A percentile compares a stretch with the other conserved stretches of the same genome.
phyloP scores from a whole-genome alignment of 2,797 vertebrate species.

The Pipistrellus pygmaeus region DNA sequence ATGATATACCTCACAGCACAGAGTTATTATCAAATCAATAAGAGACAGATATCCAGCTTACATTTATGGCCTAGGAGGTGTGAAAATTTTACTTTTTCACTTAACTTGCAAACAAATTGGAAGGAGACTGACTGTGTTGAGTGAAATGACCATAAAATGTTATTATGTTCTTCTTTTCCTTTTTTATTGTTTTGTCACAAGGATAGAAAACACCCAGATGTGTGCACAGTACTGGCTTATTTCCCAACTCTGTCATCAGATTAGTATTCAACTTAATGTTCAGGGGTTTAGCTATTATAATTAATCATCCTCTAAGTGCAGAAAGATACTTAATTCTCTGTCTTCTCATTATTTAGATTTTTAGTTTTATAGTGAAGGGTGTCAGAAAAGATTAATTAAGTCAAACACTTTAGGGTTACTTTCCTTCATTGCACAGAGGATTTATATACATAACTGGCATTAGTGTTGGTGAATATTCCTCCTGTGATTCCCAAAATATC shows the following conservation, averaged over 20 bases:
- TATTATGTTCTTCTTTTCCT: conserved; percentile 60
- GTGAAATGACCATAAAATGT: conserved; percentile 6
- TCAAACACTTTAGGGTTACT: conserved; percentile 77
- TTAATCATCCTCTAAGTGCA: conserved; percentile 84
- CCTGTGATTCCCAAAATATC: conserved; percentile 55
- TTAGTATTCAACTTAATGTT: conserved; percentile 84
- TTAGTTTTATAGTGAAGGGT: conserved; percentile 77
- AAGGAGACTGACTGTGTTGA: conserved; percentile 33
- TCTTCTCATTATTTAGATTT: conserved; percentile 85
- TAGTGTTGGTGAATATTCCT: conserved; percentile 70
- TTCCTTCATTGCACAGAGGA: conserved; percentile 73
- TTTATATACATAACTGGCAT: conserved; percentile 74
- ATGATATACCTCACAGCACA: not conserved
- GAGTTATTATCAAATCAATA: not conserved
- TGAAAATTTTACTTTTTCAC: conserved; percentile 36
- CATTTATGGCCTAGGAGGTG: not conserved
- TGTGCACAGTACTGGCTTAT: conserved; percentile 58
- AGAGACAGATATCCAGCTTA: not conserved
- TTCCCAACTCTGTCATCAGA: conserved; percentile 81
- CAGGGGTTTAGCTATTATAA: conserved; percentile 80
- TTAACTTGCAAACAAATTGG: conserved; percentile 22
- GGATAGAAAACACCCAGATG: conserved; percentile 62
- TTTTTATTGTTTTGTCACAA: conserved; percentile 75
- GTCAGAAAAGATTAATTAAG: conserved; percentile 84
- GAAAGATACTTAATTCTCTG: conserved; percentile 81